Percentiles rank a stretch among this genome's conserved stretches.
Conservation (phyloP, 2,797 vertebrate genomes). For the Taeniopygia guttata region DNA sequence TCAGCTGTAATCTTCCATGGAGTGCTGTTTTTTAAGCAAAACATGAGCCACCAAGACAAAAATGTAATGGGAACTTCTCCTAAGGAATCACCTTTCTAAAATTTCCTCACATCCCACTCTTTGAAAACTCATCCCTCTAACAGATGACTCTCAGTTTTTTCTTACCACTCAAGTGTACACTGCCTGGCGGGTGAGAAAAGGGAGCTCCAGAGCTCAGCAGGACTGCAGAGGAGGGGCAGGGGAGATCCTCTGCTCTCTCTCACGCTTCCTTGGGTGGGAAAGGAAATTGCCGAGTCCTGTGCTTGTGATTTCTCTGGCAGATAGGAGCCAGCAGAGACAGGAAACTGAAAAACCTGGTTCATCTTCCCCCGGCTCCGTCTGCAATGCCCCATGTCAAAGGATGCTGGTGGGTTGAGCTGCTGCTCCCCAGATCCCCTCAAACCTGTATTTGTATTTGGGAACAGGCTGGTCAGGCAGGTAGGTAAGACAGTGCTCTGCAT, state of each 20-base stretch:
- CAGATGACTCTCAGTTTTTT: neutral
- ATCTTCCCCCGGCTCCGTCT: neutral
- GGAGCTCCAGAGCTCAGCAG: neutral
- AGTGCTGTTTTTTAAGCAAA: neutral
- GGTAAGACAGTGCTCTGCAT: neutral
- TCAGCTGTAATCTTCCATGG: neutral
- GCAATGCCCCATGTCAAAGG: neutral
- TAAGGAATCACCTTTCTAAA: slow-evolving; percentile 18
- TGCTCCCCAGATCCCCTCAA: neutral
- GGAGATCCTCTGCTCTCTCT: slow-evolving; percentile 1
- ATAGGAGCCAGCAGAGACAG: neutral
- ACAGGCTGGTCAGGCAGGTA: neutral
- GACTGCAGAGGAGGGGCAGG: neutral
- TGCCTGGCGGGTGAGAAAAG: neutral
- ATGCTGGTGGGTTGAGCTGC: neutral
- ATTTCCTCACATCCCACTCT: slow-evolving; percentile 26
- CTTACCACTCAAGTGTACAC: neutral
- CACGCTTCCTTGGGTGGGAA: neutral
- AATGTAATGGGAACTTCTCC: neutral
- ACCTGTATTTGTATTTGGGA: neutral
- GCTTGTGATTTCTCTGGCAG: slow-evolving; percentile 7
- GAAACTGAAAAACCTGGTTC: neutral
- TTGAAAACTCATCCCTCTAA: neutral
- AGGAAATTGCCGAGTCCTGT: neutral
- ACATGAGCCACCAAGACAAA: neutral